Conservation (phyloP, 2,888 invertebrate species). For the Sepiola atlantica region DNA sequence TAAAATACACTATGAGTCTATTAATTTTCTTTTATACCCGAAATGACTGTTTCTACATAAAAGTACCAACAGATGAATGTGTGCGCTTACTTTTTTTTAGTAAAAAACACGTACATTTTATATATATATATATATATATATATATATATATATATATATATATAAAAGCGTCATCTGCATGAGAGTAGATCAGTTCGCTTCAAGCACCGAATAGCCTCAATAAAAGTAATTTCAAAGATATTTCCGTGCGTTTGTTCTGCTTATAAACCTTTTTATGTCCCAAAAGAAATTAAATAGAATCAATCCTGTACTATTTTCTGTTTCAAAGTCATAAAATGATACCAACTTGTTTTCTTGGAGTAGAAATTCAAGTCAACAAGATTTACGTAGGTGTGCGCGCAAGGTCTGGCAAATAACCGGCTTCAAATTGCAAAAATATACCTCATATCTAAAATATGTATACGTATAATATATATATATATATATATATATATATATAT, state of each 20-base stretch:
- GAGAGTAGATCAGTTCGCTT: not conserved
- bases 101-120: not conserved
- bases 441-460: no score
- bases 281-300: not conserved
- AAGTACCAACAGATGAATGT: no score
- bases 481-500: no score
- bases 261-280: not conserved
- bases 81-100: no score
- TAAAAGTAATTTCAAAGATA: constrained; percentile 8
- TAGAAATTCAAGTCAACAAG: no score
- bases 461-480: no score
- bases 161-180: not conserved
- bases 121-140: not conserved
- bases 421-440: no score
- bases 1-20: no score
- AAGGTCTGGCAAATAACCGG: no score
- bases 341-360: not conserved
- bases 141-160: not conserved
- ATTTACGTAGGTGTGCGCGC: no score
- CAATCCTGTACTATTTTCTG: not conserved
- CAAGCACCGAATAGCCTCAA: not conserved
- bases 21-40: no score
- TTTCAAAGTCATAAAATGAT: not conserved
- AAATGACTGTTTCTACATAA: no score
- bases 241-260: not conserved